Conservation (phyloP, 2,888 invertebrate genomes). For the Epirrhoe alternata region DNA sequence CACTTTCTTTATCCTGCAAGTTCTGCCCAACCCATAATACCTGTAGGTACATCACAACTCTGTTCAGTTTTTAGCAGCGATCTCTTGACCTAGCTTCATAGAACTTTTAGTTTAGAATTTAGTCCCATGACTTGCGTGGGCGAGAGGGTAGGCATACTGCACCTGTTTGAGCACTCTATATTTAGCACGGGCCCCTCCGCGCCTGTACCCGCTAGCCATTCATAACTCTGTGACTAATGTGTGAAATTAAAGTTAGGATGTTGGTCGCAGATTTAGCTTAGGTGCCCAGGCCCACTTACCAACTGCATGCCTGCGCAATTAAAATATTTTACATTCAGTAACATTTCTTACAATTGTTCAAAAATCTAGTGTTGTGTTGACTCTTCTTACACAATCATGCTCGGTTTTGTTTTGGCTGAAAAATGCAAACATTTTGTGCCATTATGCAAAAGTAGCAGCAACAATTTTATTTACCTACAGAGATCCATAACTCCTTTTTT, state of each 20-base stretch:
- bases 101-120: constrained; percentile 23
- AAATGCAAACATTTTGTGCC: background rate
- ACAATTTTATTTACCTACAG: background rate
- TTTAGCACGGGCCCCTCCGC: constrained; percentile 62
- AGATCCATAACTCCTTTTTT: background rate
- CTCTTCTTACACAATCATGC: background rate
- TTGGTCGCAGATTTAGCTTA: constrained; percentile 35
- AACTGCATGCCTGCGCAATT: background rate
- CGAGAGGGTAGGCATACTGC: constrained; percentile 64
- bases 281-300: constrained; percentile 1
- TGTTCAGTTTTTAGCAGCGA: background rate
- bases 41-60: background rate
- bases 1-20: constrained; percentile 45
- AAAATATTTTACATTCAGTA: background rate
- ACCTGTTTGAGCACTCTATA: constrained; percentile 78
- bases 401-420: constrained; percentile 1
- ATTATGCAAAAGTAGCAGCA: background rate
- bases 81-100: background rate
- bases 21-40: constrained; percentile 21
- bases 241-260: constrained; percentile 58
- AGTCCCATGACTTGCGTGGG: constrained; percentile 51
- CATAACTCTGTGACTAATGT: constrained; percentile 81
- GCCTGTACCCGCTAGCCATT: constrained; percentile 63
- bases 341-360: background rate
- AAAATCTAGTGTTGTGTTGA: background rate